Evolutionary conservation across 2,888 invertebrate genomes (phyloP).

Genomic region (Pediacus dermestoides): DNA sequence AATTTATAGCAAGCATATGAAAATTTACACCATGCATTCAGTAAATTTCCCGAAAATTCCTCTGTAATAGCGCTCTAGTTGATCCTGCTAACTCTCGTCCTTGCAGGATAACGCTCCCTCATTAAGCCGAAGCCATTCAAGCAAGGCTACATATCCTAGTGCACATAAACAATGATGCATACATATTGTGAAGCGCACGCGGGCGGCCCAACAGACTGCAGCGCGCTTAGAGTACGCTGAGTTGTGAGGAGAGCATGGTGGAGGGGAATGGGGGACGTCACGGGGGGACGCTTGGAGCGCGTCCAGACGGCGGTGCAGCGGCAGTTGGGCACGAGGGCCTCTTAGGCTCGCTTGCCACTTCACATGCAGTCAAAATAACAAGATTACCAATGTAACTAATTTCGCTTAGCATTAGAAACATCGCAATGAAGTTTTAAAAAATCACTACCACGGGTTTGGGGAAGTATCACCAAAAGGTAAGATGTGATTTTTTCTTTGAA

Average conservation of each 20-base stretch:
- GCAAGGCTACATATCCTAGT: conserved; percentile 35
- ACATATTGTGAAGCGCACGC: conserved; percentile 28
- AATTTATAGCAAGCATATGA: background rate
- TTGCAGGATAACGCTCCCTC: conserved; percentile 31
- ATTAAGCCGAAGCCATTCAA: conserved; percentile 32
- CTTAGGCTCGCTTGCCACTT: conserved; percentile 28
- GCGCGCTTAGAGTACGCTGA: conserved; percentile 14
- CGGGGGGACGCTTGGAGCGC: conserved; percentile 40
- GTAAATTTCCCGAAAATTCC: conserved; percentile 29
- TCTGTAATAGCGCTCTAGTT: conserved; percentile 24
- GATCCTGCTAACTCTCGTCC: conserved; percentile 7
- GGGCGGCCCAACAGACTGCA: conserved; percentile 25
- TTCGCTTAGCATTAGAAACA: too few relatives aligned
- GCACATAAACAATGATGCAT: conserved; percentile 39
- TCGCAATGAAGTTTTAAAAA: conserved; percentile 8
- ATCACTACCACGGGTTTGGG: too few relatives aligned
- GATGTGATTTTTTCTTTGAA: too few relatives aligned
- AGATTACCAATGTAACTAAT: conserved; percentile 1
- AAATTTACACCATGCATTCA: conserved; percentile 11
- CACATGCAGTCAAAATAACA: background rate
- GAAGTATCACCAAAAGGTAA: too few relatives aligned
- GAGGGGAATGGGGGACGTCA: conserved; percentile 27
- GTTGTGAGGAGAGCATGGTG: conserved; percentile 10
- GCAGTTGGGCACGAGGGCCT: conserved; percentile 46
- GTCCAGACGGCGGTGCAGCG: conserved; percentile 47